phyloP scores from a whole-genome alignment of 2,888 invertebrate genomes.

The Macaria liturata region DNA sequence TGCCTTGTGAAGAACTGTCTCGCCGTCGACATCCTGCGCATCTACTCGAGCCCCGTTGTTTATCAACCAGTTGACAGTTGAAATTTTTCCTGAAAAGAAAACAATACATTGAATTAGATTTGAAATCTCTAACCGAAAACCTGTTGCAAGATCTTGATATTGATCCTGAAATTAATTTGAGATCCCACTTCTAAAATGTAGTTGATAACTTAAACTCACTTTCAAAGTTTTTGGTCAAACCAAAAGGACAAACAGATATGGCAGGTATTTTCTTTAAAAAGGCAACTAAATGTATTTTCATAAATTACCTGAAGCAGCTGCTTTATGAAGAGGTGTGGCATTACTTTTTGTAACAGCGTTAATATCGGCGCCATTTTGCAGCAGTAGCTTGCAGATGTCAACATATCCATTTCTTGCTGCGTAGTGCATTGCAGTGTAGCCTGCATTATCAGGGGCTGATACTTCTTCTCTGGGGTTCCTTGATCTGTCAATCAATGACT shows the following conservation, averaged over 20 bases:
- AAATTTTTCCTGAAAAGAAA: slow-evolving; percentile 80
- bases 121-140: too few species aligned
- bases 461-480: slow-evolving; percentile 78
- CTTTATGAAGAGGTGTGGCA: slow-evolving; percentile 93
- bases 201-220: too few species aligned
- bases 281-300: too few species aligned
- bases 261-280: too few species aligned
- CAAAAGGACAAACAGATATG: too few species aligned
- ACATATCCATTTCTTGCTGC: slow-evolving; percentile 91
- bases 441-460: slow-evolving; percentile 87
- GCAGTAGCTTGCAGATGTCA: slow-evolving; percentile 86
- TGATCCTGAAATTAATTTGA: too few species aligned
- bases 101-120: too few species aligned
- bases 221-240: too few species aligned
- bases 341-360: slow-evolving; percentile 88
- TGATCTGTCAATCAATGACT: slow-evolving; percentile 75
- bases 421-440: slow-evolving; percentile 95
- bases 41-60: slow-evolving; percentile 84
- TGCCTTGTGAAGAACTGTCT: slow-evolving; percentile 91
- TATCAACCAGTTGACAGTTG: slow-evolving; percentile 87
- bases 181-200: too few species aligned
- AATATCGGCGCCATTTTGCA: slow-evolving; percentile 87
- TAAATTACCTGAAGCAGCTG: slow-evolving; percentile 86
- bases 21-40: slow-evolving; percentile 90
- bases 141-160: too few species aligned